Evolutionary conservation across 2,113 vertebrate species (phyloP).

Genomic region (Pseudolaguvia tuberculata): DNA sequence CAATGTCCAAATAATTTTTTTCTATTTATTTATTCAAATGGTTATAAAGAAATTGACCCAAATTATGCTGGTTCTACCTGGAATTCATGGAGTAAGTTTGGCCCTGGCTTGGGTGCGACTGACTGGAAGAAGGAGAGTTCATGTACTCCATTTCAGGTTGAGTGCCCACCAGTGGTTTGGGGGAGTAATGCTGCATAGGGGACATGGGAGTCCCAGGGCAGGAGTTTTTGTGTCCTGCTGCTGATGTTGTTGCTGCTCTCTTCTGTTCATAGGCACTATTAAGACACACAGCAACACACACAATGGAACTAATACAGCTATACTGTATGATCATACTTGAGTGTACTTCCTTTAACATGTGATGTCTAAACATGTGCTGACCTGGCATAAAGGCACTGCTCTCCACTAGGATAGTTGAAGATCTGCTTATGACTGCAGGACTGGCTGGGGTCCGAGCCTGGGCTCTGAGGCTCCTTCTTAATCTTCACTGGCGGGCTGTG

Average conservation of each 20-base stretch:
- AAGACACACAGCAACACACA: conserved; percentile 23
- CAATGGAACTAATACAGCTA: neutral
- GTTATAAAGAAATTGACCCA: neutral
- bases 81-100: conserved; percentile 76
- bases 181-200: conserved; percentile 78
- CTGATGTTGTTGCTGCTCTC: conserved; percentile 71
- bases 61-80: conserved; percentile 53
- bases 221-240: conserved; percentile 74
- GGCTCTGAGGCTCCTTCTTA: conserved; percentile 91
- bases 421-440: conserved; percentile 84
- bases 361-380: conserved; percentile 54
- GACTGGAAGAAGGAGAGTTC: conserved; percentile 70
- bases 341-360: conserved; percentile 12
- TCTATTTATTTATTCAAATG: neutral
- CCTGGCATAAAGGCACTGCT: conserved; percentile 98
- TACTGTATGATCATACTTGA: neutral
- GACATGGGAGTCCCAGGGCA: conserved; percentile 76
- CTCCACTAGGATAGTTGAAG: conserved; percentile 75
- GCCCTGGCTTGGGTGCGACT: conserved; percentile 74
- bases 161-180: conserved; percentile 67
- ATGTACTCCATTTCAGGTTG: conserved; percentile 79
- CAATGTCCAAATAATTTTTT: neutral
- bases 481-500: conserved; percentile 92
- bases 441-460: conserved; percentile 76
- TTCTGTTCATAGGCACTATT: conserved; percentile 86